A percentile compares a stretch with the other conserved stretches of the same genome.
Conservation (phyloP, 2,113 vertebrate genomes). For the Hemicordylus capensis region DNA sequence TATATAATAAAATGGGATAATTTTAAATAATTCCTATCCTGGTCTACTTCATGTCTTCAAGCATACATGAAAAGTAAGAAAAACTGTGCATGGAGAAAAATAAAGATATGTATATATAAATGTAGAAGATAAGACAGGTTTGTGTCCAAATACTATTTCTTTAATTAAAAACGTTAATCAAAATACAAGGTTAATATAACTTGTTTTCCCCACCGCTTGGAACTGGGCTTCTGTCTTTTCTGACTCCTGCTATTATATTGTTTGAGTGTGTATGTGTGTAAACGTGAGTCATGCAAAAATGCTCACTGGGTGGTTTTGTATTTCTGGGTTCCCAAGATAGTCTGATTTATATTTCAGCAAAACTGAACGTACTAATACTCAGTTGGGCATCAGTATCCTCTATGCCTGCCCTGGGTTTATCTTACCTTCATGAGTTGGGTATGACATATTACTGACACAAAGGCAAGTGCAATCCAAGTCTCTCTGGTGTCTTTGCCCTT, state of each 20-base stretch:
- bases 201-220: not conserved
- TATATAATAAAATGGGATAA: not conserved
- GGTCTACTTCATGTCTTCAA: not conserved
- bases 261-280: not conserved
- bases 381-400: not conserved
- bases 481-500: not conserved
- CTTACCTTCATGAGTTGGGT: not conserved
- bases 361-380: not conserved
- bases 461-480: not conserved
- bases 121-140: not conserved
- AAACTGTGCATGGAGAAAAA: not conserved
- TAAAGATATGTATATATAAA: not conserved
- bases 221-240: not conserved
- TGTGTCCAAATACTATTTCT: not conserved
- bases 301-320: not conserved
- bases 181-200: not conserved
- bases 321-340: not conserved
- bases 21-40: not conserved
- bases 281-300: not conserved
- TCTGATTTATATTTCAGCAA: not conserved
- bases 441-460: not conserved
- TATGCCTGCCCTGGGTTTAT: not conserved
- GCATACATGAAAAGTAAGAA: not conserved
- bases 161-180: not conserved
- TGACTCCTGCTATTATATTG: not conserved